Conservation (phyloP, 2,888 invertebrate genomes). For the Malthinus seriepunctatus region DNA sequence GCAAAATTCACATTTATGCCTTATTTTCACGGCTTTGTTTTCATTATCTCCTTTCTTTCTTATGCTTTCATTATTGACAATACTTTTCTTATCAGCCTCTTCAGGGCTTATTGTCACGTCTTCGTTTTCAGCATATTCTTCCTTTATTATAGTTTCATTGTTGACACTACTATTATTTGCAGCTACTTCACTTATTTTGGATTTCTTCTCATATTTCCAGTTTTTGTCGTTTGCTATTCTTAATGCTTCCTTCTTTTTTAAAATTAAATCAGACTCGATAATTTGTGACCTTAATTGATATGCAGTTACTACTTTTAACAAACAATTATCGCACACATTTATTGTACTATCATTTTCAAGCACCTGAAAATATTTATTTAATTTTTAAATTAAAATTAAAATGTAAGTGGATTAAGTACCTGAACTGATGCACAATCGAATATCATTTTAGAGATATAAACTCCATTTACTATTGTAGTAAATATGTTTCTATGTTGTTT, state of each 20-base stretch:
- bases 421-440: not conserved
- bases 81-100: no score
- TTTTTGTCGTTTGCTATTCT: not conserved
- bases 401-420: not conserved
- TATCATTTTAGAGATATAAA: not conserved
- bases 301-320: constrained; percentile 6
- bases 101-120: no score
- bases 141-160: no score
- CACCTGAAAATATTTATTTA: constrained; percentile 7
- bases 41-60: not conserved
- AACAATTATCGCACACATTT: constrained; percentile 15
- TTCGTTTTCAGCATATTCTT: no score
- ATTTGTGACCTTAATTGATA: constrained; percentile 12
- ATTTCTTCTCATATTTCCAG: not conserved
- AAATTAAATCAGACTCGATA: constrained; percentile 13
- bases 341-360: constrained; percentile 9
- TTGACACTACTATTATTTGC: no score
- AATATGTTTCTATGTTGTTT: not conserved
- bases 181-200: no score
- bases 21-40: constrained; percentile 1
- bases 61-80: no score
- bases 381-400: not conserved
- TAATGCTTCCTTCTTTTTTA: not conserved
- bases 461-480: not conserved
- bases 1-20: constrained; percentile 16